phyloP scores from a whole-genome alignment of 1,140 invertebrate species.

The Homalodisca vitripennis region DNA sequence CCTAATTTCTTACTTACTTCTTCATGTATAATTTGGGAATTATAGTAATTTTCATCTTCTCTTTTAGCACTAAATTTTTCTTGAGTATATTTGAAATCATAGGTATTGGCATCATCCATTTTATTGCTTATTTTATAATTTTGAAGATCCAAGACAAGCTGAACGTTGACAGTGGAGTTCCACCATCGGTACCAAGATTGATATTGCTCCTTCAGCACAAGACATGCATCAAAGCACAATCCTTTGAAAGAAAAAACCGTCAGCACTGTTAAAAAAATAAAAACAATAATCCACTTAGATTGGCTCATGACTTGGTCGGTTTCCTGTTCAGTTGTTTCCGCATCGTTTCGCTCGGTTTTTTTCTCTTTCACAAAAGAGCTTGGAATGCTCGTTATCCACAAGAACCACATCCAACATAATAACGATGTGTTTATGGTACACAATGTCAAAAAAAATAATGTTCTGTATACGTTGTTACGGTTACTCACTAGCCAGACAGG shows the following conservation, averaged over 20 bases:
- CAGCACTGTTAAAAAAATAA: background rate
- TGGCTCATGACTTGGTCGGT: background rate
- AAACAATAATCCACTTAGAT: constrained; percentile 3
- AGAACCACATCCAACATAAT: background rate
- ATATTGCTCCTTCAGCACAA: background rate
- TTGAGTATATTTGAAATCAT: no score
- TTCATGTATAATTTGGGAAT: no score
- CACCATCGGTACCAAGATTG: background rate
- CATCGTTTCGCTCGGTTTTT: background rate
- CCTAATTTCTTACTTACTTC: no score
- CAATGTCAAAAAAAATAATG: background rate
- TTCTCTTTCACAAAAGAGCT: background rate
- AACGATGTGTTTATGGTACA: background rate
- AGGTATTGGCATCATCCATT: background rate
- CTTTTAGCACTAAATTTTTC: no score
- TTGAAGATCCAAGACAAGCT: background rate
- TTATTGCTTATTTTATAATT: background rate
- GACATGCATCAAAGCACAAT: background rate
- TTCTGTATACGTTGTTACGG: background rate
- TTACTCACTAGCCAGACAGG: background rate
- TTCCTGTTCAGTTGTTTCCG: background rate
- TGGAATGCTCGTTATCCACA: constrained; percentile 1
- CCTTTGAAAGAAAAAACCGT: background rate
- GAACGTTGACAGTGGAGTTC: background rate
- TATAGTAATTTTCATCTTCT: no score